Base-by-base conservation (phyloP, 2,888 invertebrate species). In the Chydorus sphaericus region DNA sequence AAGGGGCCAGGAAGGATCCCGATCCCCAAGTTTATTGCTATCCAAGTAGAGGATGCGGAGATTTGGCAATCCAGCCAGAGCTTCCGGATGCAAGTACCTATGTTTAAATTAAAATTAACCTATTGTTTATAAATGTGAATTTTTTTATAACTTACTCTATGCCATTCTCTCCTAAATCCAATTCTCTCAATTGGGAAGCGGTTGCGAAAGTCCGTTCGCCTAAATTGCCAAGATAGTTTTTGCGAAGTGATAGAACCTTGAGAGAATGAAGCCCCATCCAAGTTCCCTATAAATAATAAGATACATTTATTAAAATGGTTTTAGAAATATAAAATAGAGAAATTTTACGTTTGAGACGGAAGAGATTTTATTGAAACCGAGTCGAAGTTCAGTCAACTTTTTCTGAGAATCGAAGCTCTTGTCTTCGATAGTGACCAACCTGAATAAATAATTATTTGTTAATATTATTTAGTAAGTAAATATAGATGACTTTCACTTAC, bases 301-400 rank as follows among this genome's bases (percentile, higher is more conserved):
- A 62, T 80, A 79, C 44, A 89, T 72, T 37, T 20, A 58, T 38
- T 18, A 57, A 57, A 38, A 38, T 20, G 37, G 36, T 55, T n/a
- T n/a, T n/a, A n/a, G n/a, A n/a, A n/a, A n/a, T n/a, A n/a, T 10
- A 33, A 51, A 1, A 88, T 87, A 65, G 80, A 78, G 65, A 89
- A 88, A 10, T 89, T n/a, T 89, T 59, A 76, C 78, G 69, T 87
- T 86, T 54, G 80, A 81, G 26, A 90, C 77, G 36, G 81, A 78
- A 0, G 88, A 86, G 65, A 90, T 78, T 71, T 87, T 88, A 69
- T 90, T 90, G 67, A 85, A 82, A 69, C 85, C 84, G 31, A 90
- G 73, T 65, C 88, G 86, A 39, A 90, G 72, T 67, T 88, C 86
- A 65, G 85, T 83, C 54, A 90, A 75, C 69, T 85, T 85, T 61